Base-by-base conservation (phyloP, 2,888 invertebrate genomes). In the Pristionchus japonicus region DNA sequence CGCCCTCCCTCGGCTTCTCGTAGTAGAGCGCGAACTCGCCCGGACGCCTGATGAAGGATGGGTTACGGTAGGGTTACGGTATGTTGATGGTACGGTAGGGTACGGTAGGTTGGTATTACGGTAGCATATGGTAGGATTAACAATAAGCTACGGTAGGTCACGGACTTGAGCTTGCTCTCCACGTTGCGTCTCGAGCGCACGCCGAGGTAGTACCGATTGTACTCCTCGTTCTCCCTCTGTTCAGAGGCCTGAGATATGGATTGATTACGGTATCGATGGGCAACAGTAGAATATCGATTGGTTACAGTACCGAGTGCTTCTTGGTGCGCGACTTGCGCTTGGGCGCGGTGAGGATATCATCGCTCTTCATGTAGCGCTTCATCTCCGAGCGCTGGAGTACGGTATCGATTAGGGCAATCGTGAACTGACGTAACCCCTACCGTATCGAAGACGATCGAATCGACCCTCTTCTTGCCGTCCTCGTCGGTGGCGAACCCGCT, bases 341-440 rank as follows among this genome's bases (percentile, higher is more conserved):
- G 31, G 31, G n/a, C n/a, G n/a, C 17, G 31, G 37, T 15, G 20
- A 74, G 40, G 11, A 74, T 40, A 23, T 74, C 74, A 23, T 17
- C 74, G 40, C 74, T 74, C 74, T 74, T 20, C 34, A 40, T 74
- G 74, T 74, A 74, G 74, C 74, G 74, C 74, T 40, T 74, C 74
- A 74, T 74, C 74, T 27, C 74, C 37, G 74, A 74, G 40, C 40
- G 40, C 74, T 74, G 74, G 0, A 40, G 20, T 70, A 70, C 70
- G 40, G 23, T 74, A 74, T 61, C 13, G 61, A 27, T 57, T 57
- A n/a, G n/a, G 17, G 6, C 34, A 23, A 74, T 40, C 37, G 74
- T 57, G n/a, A 20, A 17, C 57, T 57, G n/a, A 23, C 67, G 34
- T 64, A 64, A 61, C 31, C 15, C 74, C 23, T 74, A 74, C 74